These are phyloP conservation scores for Xiphydria camelus DNA, from an alignment of 2,888 invertebrate genomes.

Conservation along the genomic window DNA sequence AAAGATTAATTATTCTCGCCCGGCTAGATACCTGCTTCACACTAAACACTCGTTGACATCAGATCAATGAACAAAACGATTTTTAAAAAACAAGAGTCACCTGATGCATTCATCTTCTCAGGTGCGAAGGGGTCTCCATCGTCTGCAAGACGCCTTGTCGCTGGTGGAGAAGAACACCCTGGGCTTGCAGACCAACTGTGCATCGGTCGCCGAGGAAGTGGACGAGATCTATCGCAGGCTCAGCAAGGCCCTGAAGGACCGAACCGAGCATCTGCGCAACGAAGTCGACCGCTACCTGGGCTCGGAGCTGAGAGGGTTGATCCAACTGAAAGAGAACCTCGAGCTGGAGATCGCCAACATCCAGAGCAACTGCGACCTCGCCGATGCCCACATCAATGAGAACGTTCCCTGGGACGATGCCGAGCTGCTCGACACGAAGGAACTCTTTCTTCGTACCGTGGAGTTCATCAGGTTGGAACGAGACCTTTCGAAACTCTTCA, in stretches of 20 bases:
- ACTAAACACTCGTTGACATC: no score
- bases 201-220: conserved; percentile 89
- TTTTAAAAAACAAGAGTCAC: no score
- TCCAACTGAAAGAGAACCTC: conserved; percentile 87
- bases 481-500: background rate
- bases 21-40: no score
- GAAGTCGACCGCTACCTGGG: conserved; percentile 92
- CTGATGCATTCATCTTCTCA: no score
- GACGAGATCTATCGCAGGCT: conserved; percentile 89
- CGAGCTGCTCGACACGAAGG: conserved; percentile 92
- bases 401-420: conserved; percentile 91
- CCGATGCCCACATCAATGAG: conserved; percentile 91
- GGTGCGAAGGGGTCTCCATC: conserved; percentile 83
- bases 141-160: conserved; percentile 82
- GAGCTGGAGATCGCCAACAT: conserved; percentile 95
- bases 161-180: conserved; percentile 87
- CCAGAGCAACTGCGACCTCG: conserved; percentile 93
- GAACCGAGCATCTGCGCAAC: conserved; percentile 81
- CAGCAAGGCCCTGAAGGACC: conserved; percentile 86
- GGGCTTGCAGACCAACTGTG: conserved; percentile 86
- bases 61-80: no score
- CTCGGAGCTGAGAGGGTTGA: conserved; percentile 83
- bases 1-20: no score
- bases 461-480: conserved; percentile 76
- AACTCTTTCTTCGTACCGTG: conserved; percentile 92